A percentile compares a stretch with the other conserved stretches of the same genome.
These are phyloP conservation scores for Hepsetus odoe DNA, from an alignment of 2,113 vertebrate genomes.

Conservation along the genomic window DNA sequence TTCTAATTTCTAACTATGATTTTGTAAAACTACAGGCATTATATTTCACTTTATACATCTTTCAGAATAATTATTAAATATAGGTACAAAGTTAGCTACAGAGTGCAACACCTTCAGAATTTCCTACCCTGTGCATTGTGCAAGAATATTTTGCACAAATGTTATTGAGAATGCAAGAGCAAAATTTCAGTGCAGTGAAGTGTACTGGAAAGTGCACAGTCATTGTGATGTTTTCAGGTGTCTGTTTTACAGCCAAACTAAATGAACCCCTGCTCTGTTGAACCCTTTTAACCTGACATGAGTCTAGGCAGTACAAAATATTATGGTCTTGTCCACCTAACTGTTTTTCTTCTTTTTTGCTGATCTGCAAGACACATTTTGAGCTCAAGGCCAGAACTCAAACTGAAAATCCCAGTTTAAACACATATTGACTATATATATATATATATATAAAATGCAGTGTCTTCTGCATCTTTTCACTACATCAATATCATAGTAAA, in stretches of 20 bases:
- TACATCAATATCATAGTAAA: too few species aligned
- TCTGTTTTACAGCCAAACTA: background rate
- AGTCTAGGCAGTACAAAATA: background rate
- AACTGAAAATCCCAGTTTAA: background rate
- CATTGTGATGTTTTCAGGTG: slow-evolving; percentile 56
- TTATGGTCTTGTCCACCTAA: background rate
- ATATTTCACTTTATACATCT: too few species aligned
- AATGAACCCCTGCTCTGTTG: background rate
- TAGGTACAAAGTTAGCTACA: too few species aligned
- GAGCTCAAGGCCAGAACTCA: background rate
- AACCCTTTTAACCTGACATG: background rate
- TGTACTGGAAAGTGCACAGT: slow-evolving; percentile 70
- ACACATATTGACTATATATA: too few species aligned
- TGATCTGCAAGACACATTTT: background rate
- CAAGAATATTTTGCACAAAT: background rate
- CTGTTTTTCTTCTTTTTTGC: background rate
- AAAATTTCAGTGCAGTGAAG: slow-evolving; percentile 45
- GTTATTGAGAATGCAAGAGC: background rate
- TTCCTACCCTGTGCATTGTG: too few species aligned
- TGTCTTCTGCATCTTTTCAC: too few species aligned
- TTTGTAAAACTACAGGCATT: too few species aligned
- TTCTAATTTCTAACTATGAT: too few species aligned
- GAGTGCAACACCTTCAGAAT: too few species aligned
- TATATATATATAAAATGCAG: too few species aligned
- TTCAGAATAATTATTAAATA: too few species aligned